phyloP scores from a whole-genome alignment of 2,113 vertebrate genomes.

The Upupa epops region DNA sequence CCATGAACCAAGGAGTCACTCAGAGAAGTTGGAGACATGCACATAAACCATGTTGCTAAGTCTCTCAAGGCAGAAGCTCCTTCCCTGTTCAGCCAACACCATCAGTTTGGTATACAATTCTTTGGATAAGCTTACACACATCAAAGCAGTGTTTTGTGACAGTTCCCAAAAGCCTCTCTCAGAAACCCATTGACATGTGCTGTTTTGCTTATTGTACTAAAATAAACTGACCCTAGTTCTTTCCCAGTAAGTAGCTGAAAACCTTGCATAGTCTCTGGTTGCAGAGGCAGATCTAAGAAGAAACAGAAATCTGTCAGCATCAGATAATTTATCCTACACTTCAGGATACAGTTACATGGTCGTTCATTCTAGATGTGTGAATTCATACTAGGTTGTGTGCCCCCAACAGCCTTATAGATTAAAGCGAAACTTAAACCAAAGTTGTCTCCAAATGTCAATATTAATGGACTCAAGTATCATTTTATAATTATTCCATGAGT shows the following conservation, averaged over 20 bases:
- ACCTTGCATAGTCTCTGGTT: not conserved
- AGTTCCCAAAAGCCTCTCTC: not conserved
- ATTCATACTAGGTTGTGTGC: not conserved
- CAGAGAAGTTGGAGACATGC: not conserved
- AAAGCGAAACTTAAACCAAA: not conserved
- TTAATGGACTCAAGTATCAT: not conserved
- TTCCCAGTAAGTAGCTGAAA: not conserved
- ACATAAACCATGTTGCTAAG: not conserved
- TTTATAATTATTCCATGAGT: not conserved
- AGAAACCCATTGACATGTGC: not conserved
- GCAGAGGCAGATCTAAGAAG: not conserved
- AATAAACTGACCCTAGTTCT: not conserved
- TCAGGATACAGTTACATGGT: not conserved
- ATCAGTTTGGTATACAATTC: not conserved
- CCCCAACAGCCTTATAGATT: not conserved
- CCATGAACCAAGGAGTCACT: not conserved
- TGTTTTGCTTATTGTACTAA: not conserved
- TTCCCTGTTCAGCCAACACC: not conserved
- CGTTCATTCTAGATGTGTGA: not conserved
- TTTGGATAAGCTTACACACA: not conserved
- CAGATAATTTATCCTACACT: not conserved
- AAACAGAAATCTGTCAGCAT: slow-evolving; percentile 10
- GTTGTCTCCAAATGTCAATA: not conserved
- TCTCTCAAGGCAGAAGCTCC: not conserved
- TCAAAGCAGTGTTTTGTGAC: not conserved